Percentiles rank a stretch among this genome's conserved stretches.
Conservation (phyloP, 2,113 vertebrate genomes). For the Odontophorus gujanensis region DNA sequence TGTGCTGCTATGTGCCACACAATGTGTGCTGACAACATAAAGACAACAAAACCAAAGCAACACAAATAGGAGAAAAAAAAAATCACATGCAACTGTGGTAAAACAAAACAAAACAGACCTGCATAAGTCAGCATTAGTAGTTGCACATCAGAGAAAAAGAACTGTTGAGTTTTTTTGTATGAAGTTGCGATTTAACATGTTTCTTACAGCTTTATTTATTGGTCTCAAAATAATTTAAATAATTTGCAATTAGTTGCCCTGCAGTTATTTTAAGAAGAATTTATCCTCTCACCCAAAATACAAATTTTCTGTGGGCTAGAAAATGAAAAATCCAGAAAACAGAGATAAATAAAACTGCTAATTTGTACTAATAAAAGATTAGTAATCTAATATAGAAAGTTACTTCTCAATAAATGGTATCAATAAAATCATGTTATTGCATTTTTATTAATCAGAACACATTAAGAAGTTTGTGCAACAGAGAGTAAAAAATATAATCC, state of each 20-base stretch:
- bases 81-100: neutral
- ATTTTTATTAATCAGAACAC: neutral
- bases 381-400: neutral
- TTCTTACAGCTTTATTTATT: neutral
- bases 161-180: neutral
- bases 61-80: neutral
- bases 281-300: neutral
- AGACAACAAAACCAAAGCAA: neutral
- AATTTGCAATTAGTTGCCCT: too few species aligned
- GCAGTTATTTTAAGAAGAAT: neutral
- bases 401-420: neutral
- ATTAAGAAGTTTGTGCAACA: neutral
- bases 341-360: neutral
- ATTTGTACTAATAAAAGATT: neutral
- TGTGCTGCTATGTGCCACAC: neutral
- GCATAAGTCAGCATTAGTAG: neutral
- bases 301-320: neutral
- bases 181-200: neutral
- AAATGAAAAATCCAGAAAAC: neutral
- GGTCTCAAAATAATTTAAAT: neutral
- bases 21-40: neutral
- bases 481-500: neutral
- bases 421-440: neutral
- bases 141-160: neutral
- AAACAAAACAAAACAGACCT: neutral